Evolutionary conservation across 2,113 vertebrate genomes (phyloP), one percentile per base, ranked within the genome.

Genomic region (Sylvietta virens): DNA sequence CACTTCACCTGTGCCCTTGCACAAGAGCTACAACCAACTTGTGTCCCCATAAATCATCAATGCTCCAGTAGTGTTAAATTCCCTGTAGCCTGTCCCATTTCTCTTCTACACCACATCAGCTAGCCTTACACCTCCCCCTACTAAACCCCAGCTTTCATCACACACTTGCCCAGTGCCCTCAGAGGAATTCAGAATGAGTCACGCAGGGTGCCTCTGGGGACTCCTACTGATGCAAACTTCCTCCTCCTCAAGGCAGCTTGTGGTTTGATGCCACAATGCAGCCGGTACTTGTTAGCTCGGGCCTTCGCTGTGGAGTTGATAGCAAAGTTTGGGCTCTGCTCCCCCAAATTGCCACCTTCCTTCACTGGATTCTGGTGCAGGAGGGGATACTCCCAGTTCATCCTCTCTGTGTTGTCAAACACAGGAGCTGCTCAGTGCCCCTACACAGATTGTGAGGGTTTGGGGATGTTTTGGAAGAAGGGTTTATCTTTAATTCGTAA

Each of bases 141-240:
- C 39, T 48, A 33, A 91, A 95, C 78, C 84, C 89, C 86, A 91
- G 61, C 66, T 95, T 95, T 94, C 81, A 94, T 95, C 93, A 74
- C 86, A 87, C 57, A n/a, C 86, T 95, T 95, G 76, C 93, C 95
- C 92, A 94, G 79, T 10, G 56, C 86, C 80, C 93, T 93, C 94
- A 90, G 95, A 96, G 95, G 95, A 96, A 95, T 96, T 93, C 90
- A 94, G 81, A 96, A 94, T 95, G 93, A 96, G 71, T 96, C 95
- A 94, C 1, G 1, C n/a, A 66, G 62, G 64, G 69, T 0, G 92
- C 90, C 93, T 95, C 94, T 95, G 93, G 94, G 94, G 96, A 96
- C 95, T 95, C 95, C 88, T 96, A 83, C 92, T 86, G 95, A 95
- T 94, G 94, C 95, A 97, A 94, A 97, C 94, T 97, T 97, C 96